Base-by-base conservation (phyloP, 2,888 invertebrate genomes). In the Gastracanthus pulcherrimus region DNA sequence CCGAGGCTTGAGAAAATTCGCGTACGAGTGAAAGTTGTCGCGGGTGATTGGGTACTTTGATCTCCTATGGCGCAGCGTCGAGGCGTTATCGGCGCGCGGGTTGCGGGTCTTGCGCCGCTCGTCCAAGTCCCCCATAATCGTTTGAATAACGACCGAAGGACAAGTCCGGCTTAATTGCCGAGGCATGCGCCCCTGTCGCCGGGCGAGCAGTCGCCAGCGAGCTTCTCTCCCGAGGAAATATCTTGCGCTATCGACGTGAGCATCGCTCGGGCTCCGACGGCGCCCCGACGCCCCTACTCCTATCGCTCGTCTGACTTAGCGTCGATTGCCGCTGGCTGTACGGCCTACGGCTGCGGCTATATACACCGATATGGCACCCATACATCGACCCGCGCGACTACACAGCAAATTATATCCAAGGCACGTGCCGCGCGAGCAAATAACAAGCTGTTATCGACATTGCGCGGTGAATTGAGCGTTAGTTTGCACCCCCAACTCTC, bases 131-230 rank as follows among this genome's bases (percentile, higher is more conserved):
- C 45, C 41, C 67, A 29, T 31, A 67, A 45, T 29, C 67, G 45
- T 67, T 67, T 45, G 67, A 67, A 45, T 45, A 66, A 66, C 29
- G 41, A 13, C 38, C 16, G 26, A 19, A n/a, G 64, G 64, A 13
- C 38, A 66, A 67, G 66, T 45, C 67, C 45, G 29, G 67, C 41
- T 67, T 67, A 41, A 67, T 67, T 45, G 45, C n/a, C 23, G 29
- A 26, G 19, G 29, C 16, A 3, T 29, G n/a, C 16, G 29, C 45
- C 45, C n/a, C 19, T 3, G 60, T n/a, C n/a, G 60, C n/a, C 58
- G n/a, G 9, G 29, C 45, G 45, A 13, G 45, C n/a, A 1, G 41
- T n/a, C 45, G 41, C 13, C 11, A 41, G 3, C 41, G 41, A 1
- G 41, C 41, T 41, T 3, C n/a, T n/a, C n/a, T n/a, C n/a, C n/a